Evolutionary conservation across 2,888 invertebrate species (phyloP), one percentile per base, ranked within the genome.

Genomic region (Leptarthrus brevirostris): DNA sequence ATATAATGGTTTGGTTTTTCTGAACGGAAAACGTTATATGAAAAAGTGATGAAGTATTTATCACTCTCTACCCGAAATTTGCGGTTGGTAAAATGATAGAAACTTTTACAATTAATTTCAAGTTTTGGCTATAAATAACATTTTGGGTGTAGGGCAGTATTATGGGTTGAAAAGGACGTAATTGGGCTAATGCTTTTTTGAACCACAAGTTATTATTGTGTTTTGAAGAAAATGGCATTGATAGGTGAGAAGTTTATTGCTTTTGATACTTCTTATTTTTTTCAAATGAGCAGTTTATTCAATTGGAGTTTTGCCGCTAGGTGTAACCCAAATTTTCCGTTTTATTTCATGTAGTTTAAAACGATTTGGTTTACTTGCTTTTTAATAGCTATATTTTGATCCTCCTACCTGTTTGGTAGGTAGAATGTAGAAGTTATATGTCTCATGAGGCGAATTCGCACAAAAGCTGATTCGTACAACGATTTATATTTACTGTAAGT

Each of bases 11-110:
- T n/a, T n/a, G 58, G 14, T 18, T 58, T 58, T 58, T 36, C n/a
- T 36, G 36, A 58, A 14, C 20, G n/a, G 18, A 58, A 40, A 40
- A 12, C n/a, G 30, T 30, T 30, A 8, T 40, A 40, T 58, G 34
- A 58, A 58, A 58, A 58, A 58, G 30, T 18, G 34, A 24, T 16
- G 56, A 56, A n/a, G 58, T 36, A 58, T 58, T 58, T 58, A 58
- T 58, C 58, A 58, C 58, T 58, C 30, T 56, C 16, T 36, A 36
- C 20, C 58, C 34, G 26, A 58, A 58, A 58, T 40, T 18, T 30
- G 20, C 58, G 58, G 58, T 36, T 30, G 36, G 18, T 34, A 58
- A 36, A 34, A 16, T 16, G 34, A 58, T 58, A 36, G 56, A 40
- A 8, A 30, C 6, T 40, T 40, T 40, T 6, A 40, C 8, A 40